Evolutionary conservation across 2,113 vertebrate genomes (phyloP).

Genomic region (Dicentrarchus labrax): DNA sequence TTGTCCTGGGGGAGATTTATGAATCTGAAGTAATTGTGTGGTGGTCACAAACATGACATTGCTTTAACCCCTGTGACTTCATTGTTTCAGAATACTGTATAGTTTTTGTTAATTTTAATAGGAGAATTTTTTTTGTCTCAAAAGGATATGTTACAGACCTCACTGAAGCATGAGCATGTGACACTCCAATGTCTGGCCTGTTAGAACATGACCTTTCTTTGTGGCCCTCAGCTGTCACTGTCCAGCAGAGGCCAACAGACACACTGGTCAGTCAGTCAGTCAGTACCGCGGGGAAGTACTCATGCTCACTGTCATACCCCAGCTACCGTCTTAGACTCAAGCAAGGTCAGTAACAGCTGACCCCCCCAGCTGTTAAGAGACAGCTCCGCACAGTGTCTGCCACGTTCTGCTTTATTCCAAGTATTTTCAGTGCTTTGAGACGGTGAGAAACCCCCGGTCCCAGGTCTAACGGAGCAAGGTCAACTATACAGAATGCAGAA

Average conservation of each 20-base stretch:
- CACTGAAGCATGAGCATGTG: constrained; percentile 23
- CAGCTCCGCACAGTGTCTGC: constrained; percentile 51
- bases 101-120: neutral
- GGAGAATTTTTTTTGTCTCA: neutral
- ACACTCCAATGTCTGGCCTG: constrained; percentile 30
- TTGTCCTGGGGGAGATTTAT: constrained; percentile 12
- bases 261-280: constrained; percentile 49
- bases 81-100: neutral
- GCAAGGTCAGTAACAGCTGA: constrained; percentile 72
- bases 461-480: constrained; percentile 31
- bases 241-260: constrained; percentile 70
- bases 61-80: neutral
- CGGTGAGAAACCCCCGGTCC: neutral
- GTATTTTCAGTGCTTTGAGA: constrained; percentile 47
- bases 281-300: constrained; percentile 36
- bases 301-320: constrained; percentile 53
- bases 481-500: constrained; percentile 6
- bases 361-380: constrained; percentile 50
- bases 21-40: neutral
- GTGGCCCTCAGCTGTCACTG: constrained; percentile 61
- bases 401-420: constrained; percentile 34
- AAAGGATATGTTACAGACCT: constrained; percentile 4
- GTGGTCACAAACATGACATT: neutral
- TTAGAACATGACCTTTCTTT: constrained; percentile 66
- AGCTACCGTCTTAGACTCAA: constrained; percentile 43